Evolutionary conservation across 2,797 vertebrate genomes (phyloP).

Genomic region (Lophius americanus): DNA sequence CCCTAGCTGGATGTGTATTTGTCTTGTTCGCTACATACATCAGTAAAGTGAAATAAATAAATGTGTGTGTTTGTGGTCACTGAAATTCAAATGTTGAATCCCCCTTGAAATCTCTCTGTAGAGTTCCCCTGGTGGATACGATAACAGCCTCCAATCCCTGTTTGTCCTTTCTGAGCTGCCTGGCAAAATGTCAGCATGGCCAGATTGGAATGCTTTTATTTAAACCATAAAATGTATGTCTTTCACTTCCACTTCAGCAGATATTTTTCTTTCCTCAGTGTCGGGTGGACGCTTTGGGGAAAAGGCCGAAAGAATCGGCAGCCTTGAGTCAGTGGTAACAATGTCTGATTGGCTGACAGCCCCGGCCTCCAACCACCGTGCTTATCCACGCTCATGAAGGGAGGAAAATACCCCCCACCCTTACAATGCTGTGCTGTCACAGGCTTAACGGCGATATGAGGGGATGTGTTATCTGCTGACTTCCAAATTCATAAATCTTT

Average conservation of each 20-base stretch:
- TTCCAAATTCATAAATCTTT: constrained; percentile 81
- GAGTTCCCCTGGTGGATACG: constrained; percentile 23
- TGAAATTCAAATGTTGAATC: constrained; percentile 24
- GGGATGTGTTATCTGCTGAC: constrained; percentile 78
- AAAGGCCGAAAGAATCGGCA: constrained; percentile 23
- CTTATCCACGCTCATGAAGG: constrained; percentile 51
- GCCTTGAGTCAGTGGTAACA: constrained; percentile 43
- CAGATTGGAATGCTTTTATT: constrained; percentile 49
- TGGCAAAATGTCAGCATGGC: constrained; percentile 25
- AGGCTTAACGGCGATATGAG: constrained; percentile 72
- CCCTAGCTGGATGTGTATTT: no score
- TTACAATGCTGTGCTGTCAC: constrained; percentile 46
- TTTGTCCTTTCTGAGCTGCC: constrained; percentile 26
- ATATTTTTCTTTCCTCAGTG: not conserved
- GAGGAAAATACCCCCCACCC: constrained; percentile 26
- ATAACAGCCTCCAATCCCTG: constrained; percentile 22
- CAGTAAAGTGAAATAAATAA: constrained; percentile 4
- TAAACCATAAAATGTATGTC: constrained; percentile 44
- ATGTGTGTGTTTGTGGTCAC: not conserved
- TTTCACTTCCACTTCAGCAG: constrained; percentile 32
- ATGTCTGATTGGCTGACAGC: constrained; percentile 46
- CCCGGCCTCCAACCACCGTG: constrained; percentile 19
- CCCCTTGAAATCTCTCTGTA: not conserved
- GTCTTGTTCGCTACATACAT: constrained; percentile 17
- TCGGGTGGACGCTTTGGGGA: constrained; percentile 37